Evolutionary conservation across 2,113 vertebrate species (phyloP), one percentile per base, ranked within the genome.

Genomic region (Callipepla squamata): DNA sequence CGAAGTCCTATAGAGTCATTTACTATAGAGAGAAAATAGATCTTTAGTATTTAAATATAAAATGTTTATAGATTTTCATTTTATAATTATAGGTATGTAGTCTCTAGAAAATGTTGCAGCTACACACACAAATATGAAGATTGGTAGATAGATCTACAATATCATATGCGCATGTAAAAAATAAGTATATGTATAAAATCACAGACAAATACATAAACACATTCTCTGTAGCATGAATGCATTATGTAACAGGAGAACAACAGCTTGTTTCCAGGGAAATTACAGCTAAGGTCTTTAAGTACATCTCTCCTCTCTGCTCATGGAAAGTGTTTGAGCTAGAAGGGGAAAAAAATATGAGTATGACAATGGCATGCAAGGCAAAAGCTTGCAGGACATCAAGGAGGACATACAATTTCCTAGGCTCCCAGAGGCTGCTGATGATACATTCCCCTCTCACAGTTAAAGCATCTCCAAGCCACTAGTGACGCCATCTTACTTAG

Each of bases 211-310:
- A 10, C n/a, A 22, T 21, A 22, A 2, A 53, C 1, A 69, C 11
- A n/a, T 40, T 69, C 4, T 51, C 47, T 80, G 11, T 11, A 68
- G 61, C 11, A 57, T 6, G 2, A 38, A 55, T 42, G 20, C 40
- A 30, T 8, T 67, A 11, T n/a, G 23, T 44, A 17, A 86, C 69
- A 78, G 80, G 32, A 40, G 13, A 84, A 65, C 14, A 90, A 70
- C 18, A 55, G 11, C n/a, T 76, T 76, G 32, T 80, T 87, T 82
- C 40, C 85, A 91, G 9, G 44, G 66, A 92, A 81, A 90, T 91
- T 81, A 75, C 16, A 91, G 22, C 38, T 68, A 57, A 81, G 7
- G 26, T 67, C 36, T 65, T 77, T 68, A 87, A 74, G 25, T 44
- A 79, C 17, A 34, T 30, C 42, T 38, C 21, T 75, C 14, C 47